phyloP scores from a whole-genome alignment of 2,888 invertebrate genomes.

The Dione vanillae region DNA sequence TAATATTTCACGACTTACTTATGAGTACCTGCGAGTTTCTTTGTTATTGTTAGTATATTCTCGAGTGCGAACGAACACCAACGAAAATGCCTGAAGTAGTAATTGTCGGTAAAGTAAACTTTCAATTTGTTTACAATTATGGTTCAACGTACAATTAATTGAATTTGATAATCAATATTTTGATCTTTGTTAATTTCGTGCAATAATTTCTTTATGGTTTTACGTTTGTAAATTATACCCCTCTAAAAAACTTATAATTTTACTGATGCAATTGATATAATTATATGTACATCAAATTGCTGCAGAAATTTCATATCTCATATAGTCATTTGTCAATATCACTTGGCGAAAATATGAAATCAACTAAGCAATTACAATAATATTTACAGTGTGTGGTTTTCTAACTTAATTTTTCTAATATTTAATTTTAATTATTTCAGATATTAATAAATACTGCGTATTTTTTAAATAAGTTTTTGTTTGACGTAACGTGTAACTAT shows the following conservation, averaged over 20 bases:
- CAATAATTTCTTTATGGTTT: background rate
- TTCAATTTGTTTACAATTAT: constrained; percentile 13
- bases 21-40: constrained; percentile 51
- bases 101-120: constrained; percentile 67
- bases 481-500: constrained; percentile 75
- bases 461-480: constrained; percentile 47
- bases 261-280: background rate
- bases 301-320: background rate
- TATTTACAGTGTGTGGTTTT: no score
- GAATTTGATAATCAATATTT: constrained; percentile 6
- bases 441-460: background rate
- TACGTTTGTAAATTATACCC: background rate
- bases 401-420: no score
- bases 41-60: constrained; percentile 52
- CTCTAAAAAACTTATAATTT: background rate
- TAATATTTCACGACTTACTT: constrained; percentile 47
- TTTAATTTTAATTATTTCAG: background rate
- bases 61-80: constrained; percentile 58
- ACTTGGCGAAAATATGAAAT: no score
- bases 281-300: background rate
- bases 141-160: background rate
- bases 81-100: constrained; percentile 72
- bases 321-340: background rate
- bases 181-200: background rate
- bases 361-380: background rate